Evolutionary conservation across 2,888 invertebrate genomes (phyloP).

Genomic region (Polymixis flavicincta): DNA sequence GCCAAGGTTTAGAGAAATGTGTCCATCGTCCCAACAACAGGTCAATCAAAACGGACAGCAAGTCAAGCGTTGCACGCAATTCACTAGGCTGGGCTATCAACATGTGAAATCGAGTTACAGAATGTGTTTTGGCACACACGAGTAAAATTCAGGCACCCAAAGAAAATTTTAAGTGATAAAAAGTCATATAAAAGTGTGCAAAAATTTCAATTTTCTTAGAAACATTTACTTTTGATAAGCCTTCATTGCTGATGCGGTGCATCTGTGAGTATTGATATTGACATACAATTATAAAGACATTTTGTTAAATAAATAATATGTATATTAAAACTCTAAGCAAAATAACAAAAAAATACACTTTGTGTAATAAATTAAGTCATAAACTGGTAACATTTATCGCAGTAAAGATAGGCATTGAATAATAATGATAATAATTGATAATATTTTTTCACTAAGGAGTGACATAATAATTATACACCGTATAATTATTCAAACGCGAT

Average conservation of each 20-base stretch:
- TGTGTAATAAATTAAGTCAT: conserved; percentile 50
- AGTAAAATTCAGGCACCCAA: conserved; percentile 1
- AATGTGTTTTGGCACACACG: conserved; percentile 6
- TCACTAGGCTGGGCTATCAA: background rate
- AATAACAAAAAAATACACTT: conserved; percentile 48
- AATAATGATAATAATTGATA: conserved; percentile 31
- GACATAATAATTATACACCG: conserved; percentile 10
- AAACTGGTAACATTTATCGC: conserved; percentile 62
- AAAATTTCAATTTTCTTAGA: background rate
- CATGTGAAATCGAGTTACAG: background rate
- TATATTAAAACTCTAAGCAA: conserved; percentile 36
- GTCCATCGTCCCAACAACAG: conserved; percentile 6
- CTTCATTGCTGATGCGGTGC: conserved; percentile 55
- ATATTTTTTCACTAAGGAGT: conserved; percentile 20
- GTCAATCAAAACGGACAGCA: conserved; percentile 21
- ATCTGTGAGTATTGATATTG: conserved; percentile 47
- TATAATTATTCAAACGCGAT: background rate
- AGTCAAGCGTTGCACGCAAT: conserved; percentile 6
- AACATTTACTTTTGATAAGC: conserved; percentile 52
- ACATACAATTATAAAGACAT: conserved; percentile 40
- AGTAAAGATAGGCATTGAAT: conserved; percentile 41
- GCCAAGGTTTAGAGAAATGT: conserved; percentile 29
- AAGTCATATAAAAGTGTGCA: too few species aligned
- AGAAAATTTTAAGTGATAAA: background rate
- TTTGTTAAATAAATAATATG: conserved; percentile 52